Conservation (phyloP, 37 sponge, comb jelly and placozoan species). For the Agelas oroides region DNA sequence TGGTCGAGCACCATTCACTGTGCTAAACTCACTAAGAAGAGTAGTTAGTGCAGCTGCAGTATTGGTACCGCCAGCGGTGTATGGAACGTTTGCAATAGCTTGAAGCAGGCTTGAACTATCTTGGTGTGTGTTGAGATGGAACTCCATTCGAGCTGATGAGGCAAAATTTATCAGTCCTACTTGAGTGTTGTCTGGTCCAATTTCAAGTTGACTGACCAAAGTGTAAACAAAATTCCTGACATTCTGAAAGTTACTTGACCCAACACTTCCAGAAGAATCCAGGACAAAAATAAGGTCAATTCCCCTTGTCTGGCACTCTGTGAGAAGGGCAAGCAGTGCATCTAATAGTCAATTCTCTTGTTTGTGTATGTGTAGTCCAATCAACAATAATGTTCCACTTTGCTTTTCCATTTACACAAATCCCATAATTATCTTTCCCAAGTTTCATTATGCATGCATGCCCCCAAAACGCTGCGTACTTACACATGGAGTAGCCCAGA, state of each 20-base stretch:
- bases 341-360: too few species aligned
- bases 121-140: slow-evolving; percentile 8
- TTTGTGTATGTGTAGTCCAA: too few species aligned
- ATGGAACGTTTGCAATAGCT: not conserved
- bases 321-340: too few species aligned
- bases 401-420: too few species aligned
- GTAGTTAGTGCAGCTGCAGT: slow-evolving; percentile 33
- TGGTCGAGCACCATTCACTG: slow-evolving; percentile 13
- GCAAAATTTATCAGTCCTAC: slow-evolving; percentile 5
- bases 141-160: too few species aligned
- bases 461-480: too few species aligned
- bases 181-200: slow-evolving; percentile 19
- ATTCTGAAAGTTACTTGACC: not conserved
- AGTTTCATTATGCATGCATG: too few species aligned
- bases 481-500: too few species aligned
- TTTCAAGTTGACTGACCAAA: not conserved
- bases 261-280: slow-evolving; percentile 23
- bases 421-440: too few species aligned
- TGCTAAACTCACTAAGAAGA: slow-evolving; percentile 12
- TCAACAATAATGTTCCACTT: too few species aligned
- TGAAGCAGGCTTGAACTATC: not conserved
- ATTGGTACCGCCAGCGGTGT: slow-evolving; percentile 34
- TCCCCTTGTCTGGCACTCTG: too few species aligned
- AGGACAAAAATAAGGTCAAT: slow-evolving; percentile 5
- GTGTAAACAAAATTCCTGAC: slow-evolving; percentile 5